Base-by-base conservation (phyloP, 2,797 vertebrate species). In the Dryobates pubescens region DNA sequence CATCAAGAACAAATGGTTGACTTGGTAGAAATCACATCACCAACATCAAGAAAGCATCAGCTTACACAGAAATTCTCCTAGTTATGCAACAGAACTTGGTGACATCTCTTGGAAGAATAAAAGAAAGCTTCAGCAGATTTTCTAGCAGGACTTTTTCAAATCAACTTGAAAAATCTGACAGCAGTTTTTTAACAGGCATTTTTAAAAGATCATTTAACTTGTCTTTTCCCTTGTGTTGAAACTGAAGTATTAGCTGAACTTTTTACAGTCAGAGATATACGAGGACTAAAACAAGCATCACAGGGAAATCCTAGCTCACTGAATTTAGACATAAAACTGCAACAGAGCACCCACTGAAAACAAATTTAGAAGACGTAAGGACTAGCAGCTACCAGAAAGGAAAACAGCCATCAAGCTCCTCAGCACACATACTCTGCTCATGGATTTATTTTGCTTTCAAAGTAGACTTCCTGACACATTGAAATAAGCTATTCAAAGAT, bases 401-500 rank as follows among this genome's bases (percentile, higher is more conserved):
- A 72, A 72, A 82, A 38, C 3, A 6, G 20, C 88, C 58, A 64
- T 68, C 54, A 90, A 79, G 34, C 54, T 68, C 32, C 19, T 10
- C 30, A 24, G 72, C 17, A 80, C 4, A 3, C 26, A 77, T 77
- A 63, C 15, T 74, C 54, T 71, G 36, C 17, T 65, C 34, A 63
- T 64, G 56, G 56, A 79, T 57, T 69, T 71, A 75, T 65, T 74
- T 58, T 80, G 23, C 51, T 82, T 77, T 92, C 45, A 41, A 85
- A 82, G 29, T 3, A 62, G 47, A 20, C 47, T 74, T 89, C 81
- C 61, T 78, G n/a, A 77, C 47, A 59, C 14, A 41, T 58, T 56
- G 89, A 82, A 85, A 74, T 64, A 62, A 80, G 20, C 45, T 59
- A 63, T 82, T 89, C 80, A 65, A 78, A 72, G 22, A 93, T 70